Evolutionary conservation across 2,888 invertebrate species (phyloP).

Genomic region (Pammene fasciana): DNA sequence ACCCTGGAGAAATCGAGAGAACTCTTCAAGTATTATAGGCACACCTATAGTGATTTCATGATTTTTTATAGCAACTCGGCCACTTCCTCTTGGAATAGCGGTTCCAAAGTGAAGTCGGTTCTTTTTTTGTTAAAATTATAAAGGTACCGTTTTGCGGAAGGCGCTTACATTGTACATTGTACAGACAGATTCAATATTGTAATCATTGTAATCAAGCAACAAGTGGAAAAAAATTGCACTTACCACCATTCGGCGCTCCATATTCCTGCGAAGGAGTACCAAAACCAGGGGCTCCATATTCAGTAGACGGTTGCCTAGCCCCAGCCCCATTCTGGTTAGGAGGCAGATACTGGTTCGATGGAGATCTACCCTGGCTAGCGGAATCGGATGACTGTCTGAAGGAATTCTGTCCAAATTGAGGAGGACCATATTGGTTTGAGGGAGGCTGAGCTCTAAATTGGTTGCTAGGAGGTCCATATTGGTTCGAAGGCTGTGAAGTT

Average conservation of each 20-base stretch:
- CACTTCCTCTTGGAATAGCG: too few relatives aligned
- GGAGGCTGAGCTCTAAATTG: not conserved
- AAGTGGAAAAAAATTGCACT: not conserved
- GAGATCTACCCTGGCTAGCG: slow-evolving; percentile 37
- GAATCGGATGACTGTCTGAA: slow-evolving; percentile 44
- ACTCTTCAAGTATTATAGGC: too few relatives aligned
- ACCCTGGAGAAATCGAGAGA: too few relatives aligned
- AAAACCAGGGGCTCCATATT: slow-evolving; percentile 41
- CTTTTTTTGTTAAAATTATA: too few relatives aligned
- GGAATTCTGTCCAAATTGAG: not conserved
- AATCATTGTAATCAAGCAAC: not conserved
- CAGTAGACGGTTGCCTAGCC: slow-evolving; percentile 42
- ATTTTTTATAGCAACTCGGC: too few relatives aligned
- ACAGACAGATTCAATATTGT: too few relatives aligned
- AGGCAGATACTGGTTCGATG: slow-evolving; percentile 47
- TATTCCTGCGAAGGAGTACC: slow-evolving; percentile 48
- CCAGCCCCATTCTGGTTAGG: slow-evolving; percentile 34
- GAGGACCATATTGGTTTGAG: not conserved
- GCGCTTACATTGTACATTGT: too few relatives aligned
- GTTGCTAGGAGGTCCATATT: slow-evolving; percentile 45
- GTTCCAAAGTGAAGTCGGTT: too few relatives aligned
- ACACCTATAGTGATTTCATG: too few relatives aligned
- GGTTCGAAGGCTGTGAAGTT: slow-evolving; percentile 43
- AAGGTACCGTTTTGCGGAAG: too few relatives aligned
- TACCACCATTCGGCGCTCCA: slow-evolving; percentile 49